A percentile compares a stretch with the other conserved stretches of the same genome.
Evolutionary conservation across 2,113 vertebrate species (phyloP).

Genomic region (Channa argus): DNA sequence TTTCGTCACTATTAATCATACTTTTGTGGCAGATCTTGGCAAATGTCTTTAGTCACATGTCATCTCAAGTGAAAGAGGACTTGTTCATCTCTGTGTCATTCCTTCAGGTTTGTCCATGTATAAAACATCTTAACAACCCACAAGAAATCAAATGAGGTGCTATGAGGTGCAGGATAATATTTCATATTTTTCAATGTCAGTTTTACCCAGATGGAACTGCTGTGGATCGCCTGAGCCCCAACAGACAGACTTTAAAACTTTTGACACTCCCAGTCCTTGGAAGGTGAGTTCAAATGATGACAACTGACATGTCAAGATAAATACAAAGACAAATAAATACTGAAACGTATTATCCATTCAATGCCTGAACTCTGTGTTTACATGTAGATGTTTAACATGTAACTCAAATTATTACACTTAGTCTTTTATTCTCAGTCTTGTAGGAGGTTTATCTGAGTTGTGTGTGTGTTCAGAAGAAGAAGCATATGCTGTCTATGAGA

Average conservation of each 20-base stretch:
- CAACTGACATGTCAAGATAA: not conserved
- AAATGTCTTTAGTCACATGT: constrained; percentile 68
- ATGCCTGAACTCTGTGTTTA: too few species aligned
- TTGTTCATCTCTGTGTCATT: constrained; percentile 79
- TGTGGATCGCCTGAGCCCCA: constrained; percentile 81
- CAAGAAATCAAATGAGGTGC: not conserved
- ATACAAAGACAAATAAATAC: too few species aligned
- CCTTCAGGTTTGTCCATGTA: constrained; percentile 80
- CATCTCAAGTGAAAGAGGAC: constrained; percentile 26
- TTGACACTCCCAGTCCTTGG: constrained; percentile 83
- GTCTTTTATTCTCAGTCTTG: constrained; percentile 76
- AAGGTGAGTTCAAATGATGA: constrained; percentile 74
- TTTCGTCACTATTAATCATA: not conserved
- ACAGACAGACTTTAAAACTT: constrained; percentile 64
- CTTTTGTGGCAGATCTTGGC: constrained; percentile 72
- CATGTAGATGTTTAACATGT: not conserved
- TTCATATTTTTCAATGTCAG: constrained; percentile 66
- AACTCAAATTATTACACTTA: not conserved
- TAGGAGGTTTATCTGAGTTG: constrained; percentile 61
- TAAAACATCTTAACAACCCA: constrained; percentile 10
- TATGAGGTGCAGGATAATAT: not conserved
- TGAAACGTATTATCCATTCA: too few species aligned
- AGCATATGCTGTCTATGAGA: constrained; percentile 72
- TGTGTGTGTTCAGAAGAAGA: constrained; percentile 69
- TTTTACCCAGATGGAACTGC: constrained; percentile 78